These are phyloP conservation scores for Pteropus alecto DNA, from an alignment of 2,113 vertebrate genomes.

Conservation along the genomic window DNA sequence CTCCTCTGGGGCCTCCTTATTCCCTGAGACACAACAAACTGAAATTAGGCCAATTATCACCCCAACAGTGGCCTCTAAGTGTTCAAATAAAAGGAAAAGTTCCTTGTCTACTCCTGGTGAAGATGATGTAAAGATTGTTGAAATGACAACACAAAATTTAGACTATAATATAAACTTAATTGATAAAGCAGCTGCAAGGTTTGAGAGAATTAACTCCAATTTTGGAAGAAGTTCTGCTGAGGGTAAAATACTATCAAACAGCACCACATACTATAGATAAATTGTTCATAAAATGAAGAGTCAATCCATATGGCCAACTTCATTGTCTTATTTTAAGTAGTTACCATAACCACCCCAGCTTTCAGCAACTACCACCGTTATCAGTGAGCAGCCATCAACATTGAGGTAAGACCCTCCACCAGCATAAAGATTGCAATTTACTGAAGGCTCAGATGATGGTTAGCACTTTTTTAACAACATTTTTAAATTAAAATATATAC, in stretches of 20 bases:
- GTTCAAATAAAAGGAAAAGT: neutral
- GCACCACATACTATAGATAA: neutral
- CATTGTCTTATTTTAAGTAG: neutral
- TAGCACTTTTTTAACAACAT: neutral
- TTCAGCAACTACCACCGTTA: neutral
- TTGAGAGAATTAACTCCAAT: neutral
- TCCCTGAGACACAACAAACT: neutral
- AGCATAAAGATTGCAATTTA: neutral
- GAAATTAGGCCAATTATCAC: neutral
- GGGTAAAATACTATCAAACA: neutral
- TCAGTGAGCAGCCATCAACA: neutral
- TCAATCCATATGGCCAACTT: neutral
- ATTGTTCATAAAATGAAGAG: neutral
- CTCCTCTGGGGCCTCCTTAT: neutral
- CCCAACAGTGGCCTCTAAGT: neutral
- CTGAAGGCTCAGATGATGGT: neutral
- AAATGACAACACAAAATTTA: neutral
- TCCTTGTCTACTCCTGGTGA: neutral
- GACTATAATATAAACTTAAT: neutral
- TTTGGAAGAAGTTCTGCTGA: neutral
- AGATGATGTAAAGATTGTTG: neutral
- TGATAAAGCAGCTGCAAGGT: neutral
- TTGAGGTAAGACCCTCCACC: neutral
- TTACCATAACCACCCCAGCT: neutral
- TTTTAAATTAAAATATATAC: neutral